phyloP scores from a whole-genome alignment of 2,113 vertebrate species.

The Alethe castanea region DNA sequence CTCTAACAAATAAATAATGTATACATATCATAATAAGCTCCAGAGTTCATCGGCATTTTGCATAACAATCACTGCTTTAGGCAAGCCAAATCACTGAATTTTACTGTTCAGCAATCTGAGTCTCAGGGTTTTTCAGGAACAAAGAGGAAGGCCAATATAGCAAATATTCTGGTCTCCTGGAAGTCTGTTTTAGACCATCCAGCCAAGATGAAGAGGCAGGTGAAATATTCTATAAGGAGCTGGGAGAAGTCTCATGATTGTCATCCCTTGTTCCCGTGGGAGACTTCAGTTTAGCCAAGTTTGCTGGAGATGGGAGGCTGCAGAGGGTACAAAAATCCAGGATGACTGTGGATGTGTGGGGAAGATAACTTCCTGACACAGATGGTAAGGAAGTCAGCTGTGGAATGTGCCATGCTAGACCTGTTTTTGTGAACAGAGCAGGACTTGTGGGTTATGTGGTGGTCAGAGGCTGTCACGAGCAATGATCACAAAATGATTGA shows the following conservation, averaged over 20 bases:
- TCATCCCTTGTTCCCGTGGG: accelerated
- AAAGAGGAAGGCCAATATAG: neutral
- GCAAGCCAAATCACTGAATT: neutral
- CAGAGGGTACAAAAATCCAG: too few relatives aligned
- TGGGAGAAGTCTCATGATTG: neutral
- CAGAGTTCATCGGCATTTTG: neutral
- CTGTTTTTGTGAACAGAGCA: neutral
- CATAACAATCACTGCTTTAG: neutral
- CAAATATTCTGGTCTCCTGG: neutral
- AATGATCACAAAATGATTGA: neutral
- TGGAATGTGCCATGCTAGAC: neutral
- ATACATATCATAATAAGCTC: neutral
- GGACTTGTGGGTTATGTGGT: neutral
- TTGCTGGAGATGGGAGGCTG: neutral
- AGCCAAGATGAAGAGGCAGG: neutral
- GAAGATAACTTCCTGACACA: neutral
- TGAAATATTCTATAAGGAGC: neutral
- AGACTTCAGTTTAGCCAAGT: neutral
- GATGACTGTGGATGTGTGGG: neutral
- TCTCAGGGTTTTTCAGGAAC: neutral
- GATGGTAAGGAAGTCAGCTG: neutral
- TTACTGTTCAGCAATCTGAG: neutral
- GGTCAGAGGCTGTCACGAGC: neutral
- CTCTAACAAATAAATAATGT: neutral
- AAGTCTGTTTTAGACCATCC: neutral